Evolutionary conservation across 2,113 vertebrate genomes (phyloP).

Genomic region (Silurus glanis): DNA sequence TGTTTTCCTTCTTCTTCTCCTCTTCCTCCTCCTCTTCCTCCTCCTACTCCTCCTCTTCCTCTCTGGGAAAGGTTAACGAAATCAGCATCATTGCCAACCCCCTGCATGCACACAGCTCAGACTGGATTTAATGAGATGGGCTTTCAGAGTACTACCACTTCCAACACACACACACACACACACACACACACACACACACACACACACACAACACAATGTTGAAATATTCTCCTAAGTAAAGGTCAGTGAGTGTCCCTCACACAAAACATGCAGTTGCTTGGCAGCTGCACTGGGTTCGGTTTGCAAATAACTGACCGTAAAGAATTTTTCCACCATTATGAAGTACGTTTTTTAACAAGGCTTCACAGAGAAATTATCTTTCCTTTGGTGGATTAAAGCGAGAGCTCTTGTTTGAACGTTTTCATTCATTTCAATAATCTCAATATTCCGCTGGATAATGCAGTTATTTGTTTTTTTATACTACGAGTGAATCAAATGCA

Average conservation of each 20-base stretch:
- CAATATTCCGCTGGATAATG: neutral
- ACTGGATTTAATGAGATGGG: constrained; percentile 43
- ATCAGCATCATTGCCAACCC: constrained; percentile 44
- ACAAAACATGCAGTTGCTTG: neutral
- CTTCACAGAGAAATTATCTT: neutral
- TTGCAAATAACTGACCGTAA: constrained; percentile 7
- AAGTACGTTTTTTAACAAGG: neutral
- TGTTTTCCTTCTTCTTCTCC: neutral
- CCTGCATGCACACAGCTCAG: constrained; percentile 30
- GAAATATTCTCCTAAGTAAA: constrained; percentile 22
- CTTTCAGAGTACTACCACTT: constrained; percentile 19
- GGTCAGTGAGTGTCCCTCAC: constrained; percentile 15
- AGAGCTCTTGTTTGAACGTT: neutral
- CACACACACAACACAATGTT: constrained; percentile 24
- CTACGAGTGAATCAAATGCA: neutral
- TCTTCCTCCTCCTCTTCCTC: constrained; percentile 28
- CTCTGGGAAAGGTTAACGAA: constrained; percentile 48
- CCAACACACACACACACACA: constrained; percentile 23
- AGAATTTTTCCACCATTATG: neutral
- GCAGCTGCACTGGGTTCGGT: neutral
- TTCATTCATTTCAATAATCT: too few species aligned
- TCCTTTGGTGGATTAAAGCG: neutral
- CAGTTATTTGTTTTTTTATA: neutral
- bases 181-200: constrained; percentile 32
- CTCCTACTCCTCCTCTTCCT: constrained; percentile 11